These are phyloP conservation scores for Pyrgilauda ruficollis DNA, from an alignment of 2,113 vertebrate species.

Conservation along the genomic window DNA sequence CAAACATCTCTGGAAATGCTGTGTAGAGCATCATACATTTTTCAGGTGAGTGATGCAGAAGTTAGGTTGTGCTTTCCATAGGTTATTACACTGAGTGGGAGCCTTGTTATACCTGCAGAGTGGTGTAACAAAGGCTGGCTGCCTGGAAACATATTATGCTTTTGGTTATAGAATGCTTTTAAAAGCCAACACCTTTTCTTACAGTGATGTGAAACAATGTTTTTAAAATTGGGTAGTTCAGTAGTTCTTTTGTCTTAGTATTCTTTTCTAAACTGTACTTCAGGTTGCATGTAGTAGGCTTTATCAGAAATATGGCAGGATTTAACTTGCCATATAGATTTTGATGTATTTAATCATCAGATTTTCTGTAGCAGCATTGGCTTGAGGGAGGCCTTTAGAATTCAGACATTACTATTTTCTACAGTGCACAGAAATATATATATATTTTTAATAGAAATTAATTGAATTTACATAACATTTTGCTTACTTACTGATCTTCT, in stretches of 20 bases:
- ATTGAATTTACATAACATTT: not conserved
- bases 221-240: not conserved
- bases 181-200: not conserved
- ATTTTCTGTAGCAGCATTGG: not conserved
- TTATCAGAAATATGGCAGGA: not conserved
- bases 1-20: slow-evolving; percentile 91
- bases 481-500: not conserved
- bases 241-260: not conserved
- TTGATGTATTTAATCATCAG: not conserved
- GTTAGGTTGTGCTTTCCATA: not conserved
- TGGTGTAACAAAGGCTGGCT: not conserved
- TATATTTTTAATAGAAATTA: not conserved
- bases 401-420: not conserved
- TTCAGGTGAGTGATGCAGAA: slow-evolving; percentile 78
- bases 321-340: not conserved
- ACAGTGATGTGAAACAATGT: not conserved
- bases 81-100: not conserved
- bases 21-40: slow-evolving; percentile 88
- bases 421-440: not conserved
- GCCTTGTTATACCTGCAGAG: not conserved
- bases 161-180: not conserved
- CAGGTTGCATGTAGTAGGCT: not conserved
- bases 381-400: not conserved
- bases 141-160: not conserved
- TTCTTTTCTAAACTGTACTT: not conserved